A percentile compares a stretch with the other conserved stretches of the same genome.
These are phyloP conservation scores for Tragelaphus strepsiceros DNA, from an alignment of 2,113 vertebrate species.

Conservation along the genomic window DNA sequence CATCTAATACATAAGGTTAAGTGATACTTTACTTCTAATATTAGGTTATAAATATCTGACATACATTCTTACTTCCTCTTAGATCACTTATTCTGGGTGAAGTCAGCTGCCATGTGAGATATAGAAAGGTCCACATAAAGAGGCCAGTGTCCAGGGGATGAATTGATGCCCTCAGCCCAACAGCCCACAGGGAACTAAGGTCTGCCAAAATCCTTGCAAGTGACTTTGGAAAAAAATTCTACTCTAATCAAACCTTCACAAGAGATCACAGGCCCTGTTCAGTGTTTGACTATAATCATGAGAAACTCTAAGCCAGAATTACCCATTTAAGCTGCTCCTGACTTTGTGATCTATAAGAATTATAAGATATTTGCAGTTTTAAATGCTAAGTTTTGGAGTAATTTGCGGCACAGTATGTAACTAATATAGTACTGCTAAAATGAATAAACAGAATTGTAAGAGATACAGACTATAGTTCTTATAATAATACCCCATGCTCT, in stretches of 20 bases:
- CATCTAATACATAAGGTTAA: background rate
- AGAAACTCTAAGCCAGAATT: background rate
- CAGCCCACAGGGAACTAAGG: background rate
- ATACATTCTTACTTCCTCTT: background rate
- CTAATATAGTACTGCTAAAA: background rate
- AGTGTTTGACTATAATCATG: background rate
- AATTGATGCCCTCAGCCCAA: background rate
- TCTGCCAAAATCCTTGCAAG: background rate
- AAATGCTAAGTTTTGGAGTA: background rate
- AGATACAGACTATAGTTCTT: background rate
- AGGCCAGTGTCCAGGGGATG: background rate
- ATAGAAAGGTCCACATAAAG: background rate
- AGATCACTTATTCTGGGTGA: background rate
- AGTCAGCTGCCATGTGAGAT: background rate
- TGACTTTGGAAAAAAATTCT: background rate
- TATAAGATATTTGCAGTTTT: background rate
- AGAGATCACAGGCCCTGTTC: background rate
- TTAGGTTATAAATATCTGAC: background rate
- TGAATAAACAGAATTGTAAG: background rate
- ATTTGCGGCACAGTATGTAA: background rate
- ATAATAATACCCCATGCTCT: background rate
- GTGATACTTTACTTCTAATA: background rate
- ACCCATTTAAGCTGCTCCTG: background rate
- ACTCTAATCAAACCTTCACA: background rate
- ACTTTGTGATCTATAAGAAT: background rate